A percentile compares a stretch with the other conserved stretches of the same genome.
phyloP scores from a whole-genome alignment of 2,113 vertebrate species.

The Erythrocercus mccallii region DNA sequence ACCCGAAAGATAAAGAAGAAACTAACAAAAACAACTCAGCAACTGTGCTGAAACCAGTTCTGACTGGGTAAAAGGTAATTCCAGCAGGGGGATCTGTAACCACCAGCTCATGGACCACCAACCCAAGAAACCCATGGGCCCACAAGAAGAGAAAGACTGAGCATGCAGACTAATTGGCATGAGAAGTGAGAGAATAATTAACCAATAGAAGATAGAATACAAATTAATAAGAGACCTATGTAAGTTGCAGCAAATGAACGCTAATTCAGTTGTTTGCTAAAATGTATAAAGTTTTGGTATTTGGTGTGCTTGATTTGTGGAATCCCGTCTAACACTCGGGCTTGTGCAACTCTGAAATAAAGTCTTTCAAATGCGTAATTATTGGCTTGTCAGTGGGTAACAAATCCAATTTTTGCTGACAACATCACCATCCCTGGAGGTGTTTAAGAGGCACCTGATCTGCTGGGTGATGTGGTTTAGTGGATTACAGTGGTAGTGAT shows the following conservation, averaged over 20 bases:
- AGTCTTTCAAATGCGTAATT: neutral
- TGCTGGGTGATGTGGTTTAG: neutral
- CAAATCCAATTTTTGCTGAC: neutral
- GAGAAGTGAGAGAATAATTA: neutral
- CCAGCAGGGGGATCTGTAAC: neutral
- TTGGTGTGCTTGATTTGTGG: neutral
- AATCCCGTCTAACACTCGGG: neutral
- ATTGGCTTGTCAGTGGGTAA: neutral
- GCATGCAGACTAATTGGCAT: rapidly evolving
- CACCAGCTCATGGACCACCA: neutral
- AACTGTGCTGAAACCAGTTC: neutral
- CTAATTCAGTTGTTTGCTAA: neutral
- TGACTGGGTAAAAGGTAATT: neutral
- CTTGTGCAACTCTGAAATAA: neutral
- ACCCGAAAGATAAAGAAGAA: neutral
- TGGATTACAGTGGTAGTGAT: neutral
- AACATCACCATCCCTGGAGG: too few relatives aligned
- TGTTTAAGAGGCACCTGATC: neutral
- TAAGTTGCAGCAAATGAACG: neutral
- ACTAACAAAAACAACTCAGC: neutral
- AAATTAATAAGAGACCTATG: neutral
- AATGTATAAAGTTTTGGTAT: neutral
- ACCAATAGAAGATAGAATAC: neutral
- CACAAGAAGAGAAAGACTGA: neutral
- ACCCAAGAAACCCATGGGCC: neutral